phyloP scores from a whole-genome alignment of 2,888 invertebrate species.

The Adelphocoris suturalis region DNA sequence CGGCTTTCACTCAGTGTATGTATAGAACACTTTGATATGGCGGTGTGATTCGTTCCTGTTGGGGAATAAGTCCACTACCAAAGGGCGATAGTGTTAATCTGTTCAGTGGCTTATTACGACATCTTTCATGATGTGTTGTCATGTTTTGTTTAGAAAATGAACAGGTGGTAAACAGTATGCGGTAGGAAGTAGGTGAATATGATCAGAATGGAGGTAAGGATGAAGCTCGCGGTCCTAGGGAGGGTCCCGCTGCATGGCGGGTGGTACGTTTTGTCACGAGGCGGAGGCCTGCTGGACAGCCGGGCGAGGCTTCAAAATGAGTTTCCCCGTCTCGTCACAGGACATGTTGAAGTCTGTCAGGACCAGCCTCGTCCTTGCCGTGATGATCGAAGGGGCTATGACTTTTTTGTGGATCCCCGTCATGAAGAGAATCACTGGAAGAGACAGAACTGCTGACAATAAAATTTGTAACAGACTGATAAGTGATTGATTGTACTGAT shows the following conservation, averaged over 20 bases:
- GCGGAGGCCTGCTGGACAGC: conserved; percentile 77
- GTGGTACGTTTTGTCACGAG: conserved; percentile 59
- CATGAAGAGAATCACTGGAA: conserved; percentile 90
- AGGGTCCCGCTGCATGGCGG: conserved; percentile 62
- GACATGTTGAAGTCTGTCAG: conserved; percentile 98
- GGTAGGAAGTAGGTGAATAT: not conserved
- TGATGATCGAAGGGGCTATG: conserved; percentile 97
- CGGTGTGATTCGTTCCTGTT: not conserved
- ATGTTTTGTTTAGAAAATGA: not conserved
- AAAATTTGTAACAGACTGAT: not conserved
- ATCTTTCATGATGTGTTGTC: not conserved
- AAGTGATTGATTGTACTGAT: no score
- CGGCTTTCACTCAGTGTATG: not conserved
- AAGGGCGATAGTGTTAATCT: not conserved
- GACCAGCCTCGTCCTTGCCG: conserved; percentile 92
- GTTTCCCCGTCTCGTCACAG: conserved; percentile 97
- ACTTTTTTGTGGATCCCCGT: conserved; percentile 97
- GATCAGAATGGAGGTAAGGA: not conserved
- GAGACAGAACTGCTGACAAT: conserved; percentile 51
- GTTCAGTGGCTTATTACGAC: not conserved
- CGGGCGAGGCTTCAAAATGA: conserved; percentile 94
- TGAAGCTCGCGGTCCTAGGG: conserved; percentile 35
- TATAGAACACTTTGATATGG: conserved; percentile 44
- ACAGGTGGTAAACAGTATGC: not conserved
- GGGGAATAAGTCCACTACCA: not conserved